phyloP scores from a whole-genome alignment of 2,113 vertebrate genomes.

The Cepphus grylle region DNA sequence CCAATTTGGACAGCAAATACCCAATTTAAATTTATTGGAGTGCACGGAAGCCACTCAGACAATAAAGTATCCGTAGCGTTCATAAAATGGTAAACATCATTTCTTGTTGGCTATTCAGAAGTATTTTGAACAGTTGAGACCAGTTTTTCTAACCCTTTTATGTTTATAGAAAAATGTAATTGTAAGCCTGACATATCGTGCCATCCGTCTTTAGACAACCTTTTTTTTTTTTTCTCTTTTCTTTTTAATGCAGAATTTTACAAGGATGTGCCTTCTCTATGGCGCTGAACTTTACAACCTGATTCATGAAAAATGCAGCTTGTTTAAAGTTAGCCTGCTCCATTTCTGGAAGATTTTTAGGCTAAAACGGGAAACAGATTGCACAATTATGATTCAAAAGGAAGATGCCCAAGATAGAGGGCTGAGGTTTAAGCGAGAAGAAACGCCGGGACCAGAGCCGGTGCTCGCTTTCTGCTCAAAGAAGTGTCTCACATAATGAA shows the following conservation, averaged over 20 bases:
- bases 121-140: slow-evolving; percentile 52
- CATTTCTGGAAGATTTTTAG: slow-evolving; percentile 68
- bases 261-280: slow-evolving; percentile 21
- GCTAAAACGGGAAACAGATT: slow-evolving; percentile 73
- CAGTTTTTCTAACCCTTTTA: slow-evolving; percentile 37
- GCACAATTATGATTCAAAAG: slow-evolving; percentile 69
- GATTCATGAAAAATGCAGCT: slow-evolving; percentile 68
- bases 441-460: neutral
- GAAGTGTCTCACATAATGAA: slow-evolving; percentile 30
- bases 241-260: slow-evolving; percentile 29
- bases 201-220: neutral
- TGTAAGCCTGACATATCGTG: slow-evolving; percentile 21
- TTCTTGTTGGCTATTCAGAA: slow-evolving; percentile 66
- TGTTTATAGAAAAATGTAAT: slow-evolving; percentile 50
- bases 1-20: slow-evolving; percentile 71
- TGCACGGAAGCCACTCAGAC: slow-evolving; percentile 66
- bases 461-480: slow-evolving; percentile 36
- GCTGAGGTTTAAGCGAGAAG: slow-evolving; percentile 46
- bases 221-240: neutral
- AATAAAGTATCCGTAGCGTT: slow-evolving; percentile 61
- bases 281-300: slow-evolving; percentile 66
- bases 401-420: slow-evolving; percentile 68
- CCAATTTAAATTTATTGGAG: slow-evolving; percentile 74
- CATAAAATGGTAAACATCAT: slow-evolving; percentile 63
- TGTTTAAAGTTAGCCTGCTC: slow-evolving; percentile 69